These are phyloP conservation scores for Lonchura striata DNA, from an alignment of 2,113 vertebrate species.

Conservation along the genomic window DNA sequence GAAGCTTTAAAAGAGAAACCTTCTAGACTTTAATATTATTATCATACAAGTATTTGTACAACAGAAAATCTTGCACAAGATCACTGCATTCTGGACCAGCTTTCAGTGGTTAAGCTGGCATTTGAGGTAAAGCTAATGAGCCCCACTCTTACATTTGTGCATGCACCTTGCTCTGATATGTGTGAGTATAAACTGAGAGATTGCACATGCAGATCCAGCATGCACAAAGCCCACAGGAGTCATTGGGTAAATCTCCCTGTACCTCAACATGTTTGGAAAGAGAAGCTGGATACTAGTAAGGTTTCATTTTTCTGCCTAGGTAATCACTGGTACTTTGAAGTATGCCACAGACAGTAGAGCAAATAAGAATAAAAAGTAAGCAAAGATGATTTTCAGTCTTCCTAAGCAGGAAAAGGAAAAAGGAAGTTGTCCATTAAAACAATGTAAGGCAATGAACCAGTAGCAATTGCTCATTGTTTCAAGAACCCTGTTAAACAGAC, in stretches of 20 bases:
- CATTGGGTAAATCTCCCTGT: background rate
- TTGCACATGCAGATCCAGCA: background rate
- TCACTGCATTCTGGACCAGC: background rate
- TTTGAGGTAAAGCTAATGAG: background rate
- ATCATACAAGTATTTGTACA: background rate
- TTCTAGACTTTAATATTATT: background rate
- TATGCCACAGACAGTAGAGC: background rate
- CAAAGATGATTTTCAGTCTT: background rate
- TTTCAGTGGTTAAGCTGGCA: background rate
- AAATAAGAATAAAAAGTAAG: background rate
- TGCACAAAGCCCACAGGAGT: accelerated
- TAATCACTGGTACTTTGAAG: background rate
- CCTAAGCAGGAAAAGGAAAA: background rate
- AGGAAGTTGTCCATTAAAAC: background rate
- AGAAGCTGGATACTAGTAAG: background rate
- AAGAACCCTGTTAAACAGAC: background rate
- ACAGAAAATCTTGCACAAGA: background rate
- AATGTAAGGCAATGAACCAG: background rate
- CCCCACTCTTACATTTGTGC: background rate
- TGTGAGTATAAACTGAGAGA: background rate
- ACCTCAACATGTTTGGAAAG: background rate
- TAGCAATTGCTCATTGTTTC: background rate
- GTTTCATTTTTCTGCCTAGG: background rate
- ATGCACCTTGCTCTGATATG: accelerated
- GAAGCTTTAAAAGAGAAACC: background rate